Evolutionary conservation across 2,113 vertebrate species (phyloP).

Genomic region (Platichthys flesus): DNA sequence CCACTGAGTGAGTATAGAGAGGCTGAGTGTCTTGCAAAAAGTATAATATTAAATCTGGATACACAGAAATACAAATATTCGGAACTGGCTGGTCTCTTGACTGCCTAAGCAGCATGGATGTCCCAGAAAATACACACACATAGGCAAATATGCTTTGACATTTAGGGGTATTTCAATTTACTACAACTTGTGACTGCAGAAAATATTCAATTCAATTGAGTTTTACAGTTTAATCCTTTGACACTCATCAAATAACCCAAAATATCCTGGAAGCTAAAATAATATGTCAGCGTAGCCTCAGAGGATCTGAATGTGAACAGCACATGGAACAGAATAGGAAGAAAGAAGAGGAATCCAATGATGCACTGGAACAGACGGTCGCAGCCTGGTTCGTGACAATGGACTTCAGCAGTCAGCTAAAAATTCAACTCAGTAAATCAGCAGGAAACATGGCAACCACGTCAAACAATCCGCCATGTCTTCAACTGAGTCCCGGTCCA

Average conservation of each 20-base stretch:
- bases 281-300: not conserved
- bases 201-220: not conserved
- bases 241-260: constrained; percentile 24
- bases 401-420: constrained; percentile 62
- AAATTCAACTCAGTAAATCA: constrained; percentile 71
- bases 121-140: not conserved
- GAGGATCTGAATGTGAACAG: constrained; percentile 4
- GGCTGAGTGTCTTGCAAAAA: not conserved
- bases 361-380: constrained; percentile 66
- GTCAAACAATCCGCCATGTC: constrained; percentile 54
- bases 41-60: constrained; percentile 1
- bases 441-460: constrained; percentile 64
- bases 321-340: constrained; percentile 31
- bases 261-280: constrained; percentile 19
- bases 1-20: not conserved
- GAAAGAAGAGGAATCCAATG: constrained; percentile 35
- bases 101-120: not conserved
- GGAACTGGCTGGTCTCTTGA: not conserved
- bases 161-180: not conserved
- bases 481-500: constrained; percentile 61
- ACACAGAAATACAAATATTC: not conserved
- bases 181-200: not conserved
- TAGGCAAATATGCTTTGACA: not conserved
- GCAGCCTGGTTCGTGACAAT: constrained; percentile 67
- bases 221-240: constrained; percentile 12